Evolutionary conservation across 2,888 invertebrate species (phyloP).

Genomic region (Tetrapedia diversipes): DNA sequence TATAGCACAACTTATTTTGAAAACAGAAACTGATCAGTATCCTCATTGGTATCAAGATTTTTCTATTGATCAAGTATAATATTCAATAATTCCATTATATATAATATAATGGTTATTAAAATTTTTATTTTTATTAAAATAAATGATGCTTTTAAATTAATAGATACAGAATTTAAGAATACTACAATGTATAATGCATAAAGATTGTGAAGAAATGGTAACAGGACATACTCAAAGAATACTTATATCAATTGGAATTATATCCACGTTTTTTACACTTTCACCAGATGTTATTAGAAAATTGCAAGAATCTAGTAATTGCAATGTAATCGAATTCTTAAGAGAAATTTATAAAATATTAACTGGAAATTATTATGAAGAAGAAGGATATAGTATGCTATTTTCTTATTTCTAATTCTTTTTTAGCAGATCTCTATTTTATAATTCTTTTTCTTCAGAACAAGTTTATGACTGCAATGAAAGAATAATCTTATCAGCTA

Average conservation of each 20-base stretch:
- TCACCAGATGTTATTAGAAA: constrained; percentile 69
- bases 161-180: constrained; percentile 74
- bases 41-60: constrained; percentile 68
- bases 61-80: constrained; percentile 61
- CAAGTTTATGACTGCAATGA: constrained; percentile 76
- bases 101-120: neutral
- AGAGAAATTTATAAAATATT: constrained; percentile 75
- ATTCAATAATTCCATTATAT: neutral
- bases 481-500: constrained; percentile 78
- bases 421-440: neutral
- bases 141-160: constrained; percentile 24
- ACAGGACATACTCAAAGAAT: constrained; percentile 71
- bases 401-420: neutral
- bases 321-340: constrained; percentile 74
- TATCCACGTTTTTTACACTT: constrained; percentile 72
- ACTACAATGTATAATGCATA: constrained; percentile 71
- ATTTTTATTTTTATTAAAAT: neutral
- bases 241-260: constrained; percentile 75
- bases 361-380: constrained; percentile 76
- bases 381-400: constrained; percentile 75
- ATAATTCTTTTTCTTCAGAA: constrained; percentile 66
- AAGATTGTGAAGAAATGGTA: constrained; percentile 74
- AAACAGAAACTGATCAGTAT: neutral
- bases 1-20: neutral
- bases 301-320: constrained; percentile 66